A percentile compares a stretch with the other conserved stretches of the same genome.
Evolutionary conservation across 1,140 invertebrate species (phyloP).

Genomic region (Solenopsis invicta): DNA sequence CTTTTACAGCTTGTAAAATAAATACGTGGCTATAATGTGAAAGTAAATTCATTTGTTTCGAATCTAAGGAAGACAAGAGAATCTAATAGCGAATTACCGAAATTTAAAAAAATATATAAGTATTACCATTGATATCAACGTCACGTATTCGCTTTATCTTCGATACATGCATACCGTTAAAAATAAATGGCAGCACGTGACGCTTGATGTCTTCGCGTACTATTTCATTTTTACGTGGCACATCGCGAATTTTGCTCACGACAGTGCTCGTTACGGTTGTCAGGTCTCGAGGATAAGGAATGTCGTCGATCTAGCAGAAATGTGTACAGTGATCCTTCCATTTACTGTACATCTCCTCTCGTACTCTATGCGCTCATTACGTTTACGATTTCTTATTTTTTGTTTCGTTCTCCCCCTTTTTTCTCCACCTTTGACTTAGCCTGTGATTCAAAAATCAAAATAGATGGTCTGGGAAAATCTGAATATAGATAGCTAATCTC

Average conservation of each 20-base stretch:
- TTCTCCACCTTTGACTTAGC: slow-evolving; percentile 28
- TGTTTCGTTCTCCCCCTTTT: slow-evolving; percentile 23
- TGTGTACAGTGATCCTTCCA: slow-evolving; percentile 6
- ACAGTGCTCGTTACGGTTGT: slow-evolving; percentile 58
- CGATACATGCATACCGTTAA: background rate
- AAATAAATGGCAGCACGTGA: slow-evolving; percentile 6
- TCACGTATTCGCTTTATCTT: slow-evolving; percentile 18
- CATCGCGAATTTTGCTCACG: slow-evolving; percentile 48
- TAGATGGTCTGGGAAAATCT: slow-evolving; percentile 55
- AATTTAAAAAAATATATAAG: background rate
- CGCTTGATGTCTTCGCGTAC: background rate
- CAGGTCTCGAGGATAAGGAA: slow-evolving; percentile 57
- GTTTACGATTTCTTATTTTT: slow-evolving; percentile 37
- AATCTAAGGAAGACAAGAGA: background rate
- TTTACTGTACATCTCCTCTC: background rate
- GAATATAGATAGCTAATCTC: slow-evolving; percentile 28
- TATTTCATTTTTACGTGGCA: slow-evolving; percentile 22
- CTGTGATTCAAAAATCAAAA: slow-evolving; percentile 34
- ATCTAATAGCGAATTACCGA: background rate
- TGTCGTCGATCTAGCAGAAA: slow-evolving; percentile 46
- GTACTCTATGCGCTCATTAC: slow-evolving; percentile 33
- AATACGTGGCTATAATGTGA: background rate
- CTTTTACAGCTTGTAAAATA: background rate
- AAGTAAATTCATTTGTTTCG: background rate
- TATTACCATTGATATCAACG: background rate